These are phyloP conservation scores for Bryconaethiops microstoma DNA, from an alignment of 2,797 vertebrate genomes.

Conservation along the genomic window DNA sequence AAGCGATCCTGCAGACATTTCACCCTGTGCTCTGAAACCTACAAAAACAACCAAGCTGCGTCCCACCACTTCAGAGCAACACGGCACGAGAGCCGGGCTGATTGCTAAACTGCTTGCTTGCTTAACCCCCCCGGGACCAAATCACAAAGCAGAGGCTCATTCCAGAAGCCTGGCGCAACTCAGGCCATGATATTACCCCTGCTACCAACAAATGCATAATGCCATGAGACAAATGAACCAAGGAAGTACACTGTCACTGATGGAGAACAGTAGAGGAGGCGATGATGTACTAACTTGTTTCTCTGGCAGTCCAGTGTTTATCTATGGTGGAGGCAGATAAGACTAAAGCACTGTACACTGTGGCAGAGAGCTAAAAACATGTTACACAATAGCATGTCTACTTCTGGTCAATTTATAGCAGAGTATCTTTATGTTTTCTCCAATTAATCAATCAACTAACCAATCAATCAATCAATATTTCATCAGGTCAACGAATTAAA, in stretches of 20 bases:
- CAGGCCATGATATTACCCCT: not conserved
- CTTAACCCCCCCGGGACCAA: not conserved
- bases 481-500: not conserved
- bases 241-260: not conserved
- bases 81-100: not conserved
- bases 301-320: slow-evolving; percentile 4
- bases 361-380: not conserved
- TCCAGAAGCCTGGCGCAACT: slow-evolving; percentile 8
- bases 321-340: not conserved
- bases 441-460: no score
- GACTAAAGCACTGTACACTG: not conserved
- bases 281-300: not conserved
- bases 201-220: slow-evolving; percentile 17
- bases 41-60: not conserved
- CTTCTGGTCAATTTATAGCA: not conserved
- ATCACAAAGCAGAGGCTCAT: slow-evolving; percentile 11
- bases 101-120: slow-evolving; percentile 19
- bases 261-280: not conserved
- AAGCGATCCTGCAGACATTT: slow-evolving; percentile 19
- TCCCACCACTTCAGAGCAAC: slow-evolving; percentile 14
- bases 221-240: not conserved
- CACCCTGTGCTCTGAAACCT: slow-evolving; percentile 34
- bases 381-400: slow-evolving; percentile 11
- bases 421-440: not conserved
- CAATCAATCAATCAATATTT: no score